phyloP scores from a whole-genome alignment of 2,797 vertebrate species.

The Bradypodion pumilum region DNA sequence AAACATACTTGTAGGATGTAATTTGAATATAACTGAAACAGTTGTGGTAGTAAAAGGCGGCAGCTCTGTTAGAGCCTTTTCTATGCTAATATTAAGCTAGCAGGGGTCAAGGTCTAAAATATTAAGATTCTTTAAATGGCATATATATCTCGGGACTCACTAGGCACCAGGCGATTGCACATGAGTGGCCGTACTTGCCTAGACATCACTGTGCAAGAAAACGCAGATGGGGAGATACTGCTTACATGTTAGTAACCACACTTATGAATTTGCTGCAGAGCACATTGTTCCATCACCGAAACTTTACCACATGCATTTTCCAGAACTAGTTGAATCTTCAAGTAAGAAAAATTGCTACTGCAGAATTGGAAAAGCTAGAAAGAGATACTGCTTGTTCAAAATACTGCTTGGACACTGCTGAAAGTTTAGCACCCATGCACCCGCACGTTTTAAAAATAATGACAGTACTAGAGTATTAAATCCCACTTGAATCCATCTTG shows the following conservation, averaged over 20 bases:
- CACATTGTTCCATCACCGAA: background rate
- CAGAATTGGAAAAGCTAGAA: background rate
- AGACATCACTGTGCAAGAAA: background rate
- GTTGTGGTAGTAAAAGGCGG: background rate
- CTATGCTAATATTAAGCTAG: background rate
- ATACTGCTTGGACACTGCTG: background rate
- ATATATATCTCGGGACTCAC: background rate
- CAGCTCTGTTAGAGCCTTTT: background rate
- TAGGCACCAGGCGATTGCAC: background rate
- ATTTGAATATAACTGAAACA: background rate
- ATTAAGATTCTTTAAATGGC: background rate
- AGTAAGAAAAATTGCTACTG: background rate
- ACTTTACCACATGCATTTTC: background rate
- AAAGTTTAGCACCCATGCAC: background rate
- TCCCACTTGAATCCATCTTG: too few species aligned
- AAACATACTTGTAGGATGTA: background rate
- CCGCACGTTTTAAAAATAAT: background rate
- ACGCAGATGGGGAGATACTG: background rate
- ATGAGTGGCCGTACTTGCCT: background rate
- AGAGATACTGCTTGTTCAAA: background rate
- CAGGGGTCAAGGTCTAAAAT: background rate
- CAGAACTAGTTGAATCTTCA: background rate
- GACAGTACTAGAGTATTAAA: background rate
- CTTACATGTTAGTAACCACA: too few species aligned
- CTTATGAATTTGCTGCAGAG: too few species aligned